phyloP scores from a whole-genome alignment of 2,113 vertebrate genomes.

The Indri indri region DNA sequence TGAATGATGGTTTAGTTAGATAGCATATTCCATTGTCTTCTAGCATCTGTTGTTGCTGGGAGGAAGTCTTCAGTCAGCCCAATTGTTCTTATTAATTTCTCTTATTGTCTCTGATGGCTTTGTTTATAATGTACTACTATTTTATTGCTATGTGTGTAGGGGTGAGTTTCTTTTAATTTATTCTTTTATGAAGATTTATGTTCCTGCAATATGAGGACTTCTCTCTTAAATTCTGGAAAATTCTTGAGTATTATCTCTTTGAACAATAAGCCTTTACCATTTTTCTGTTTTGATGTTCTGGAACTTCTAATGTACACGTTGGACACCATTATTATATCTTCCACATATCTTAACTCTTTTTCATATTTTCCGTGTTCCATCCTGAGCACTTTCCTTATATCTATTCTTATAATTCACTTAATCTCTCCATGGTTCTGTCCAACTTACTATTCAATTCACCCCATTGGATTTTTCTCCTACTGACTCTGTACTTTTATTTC shows the following conservation, averaged over 20 bases:
- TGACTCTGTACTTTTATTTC: conserved; percentile 20
- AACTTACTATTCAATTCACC: conserved; percentile 5
- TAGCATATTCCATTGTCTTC: background rate
- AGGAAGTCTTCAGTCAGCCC: background rate
- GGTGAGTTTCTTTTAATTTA: background rate
- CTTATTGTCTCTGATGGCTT: background rate
- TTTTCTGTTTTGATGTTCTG: background rate
- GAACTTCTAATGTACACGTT: background rate
- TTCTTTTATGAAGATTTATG: background rate
- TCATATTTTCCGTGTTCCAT: background rate
- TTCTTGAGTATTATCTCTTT: background rate
- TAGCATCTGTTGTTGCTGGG: background rate
- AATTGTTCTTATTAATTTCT: background rate
- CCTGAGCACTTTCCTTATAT: background rate
- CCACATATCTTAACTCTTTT: background rate
- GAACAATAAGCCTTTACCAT: background rate
- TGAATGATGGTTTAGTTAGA: background rate
- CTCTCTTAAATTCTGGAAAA: background rate
- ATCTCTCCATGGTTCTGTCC: background rate
- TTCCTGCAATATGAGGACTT: background rate
- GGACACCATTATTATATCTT: background rate
- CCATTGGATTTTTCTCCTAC: background rate
- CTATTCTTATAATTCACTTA: background rate
- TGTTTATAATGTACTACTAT: background rate
- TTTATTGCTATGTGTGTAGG: background rate